Base-by-base conservation (phyloP, 2,113 vertebrate species). In the Cichladusa arquata region DNA sequence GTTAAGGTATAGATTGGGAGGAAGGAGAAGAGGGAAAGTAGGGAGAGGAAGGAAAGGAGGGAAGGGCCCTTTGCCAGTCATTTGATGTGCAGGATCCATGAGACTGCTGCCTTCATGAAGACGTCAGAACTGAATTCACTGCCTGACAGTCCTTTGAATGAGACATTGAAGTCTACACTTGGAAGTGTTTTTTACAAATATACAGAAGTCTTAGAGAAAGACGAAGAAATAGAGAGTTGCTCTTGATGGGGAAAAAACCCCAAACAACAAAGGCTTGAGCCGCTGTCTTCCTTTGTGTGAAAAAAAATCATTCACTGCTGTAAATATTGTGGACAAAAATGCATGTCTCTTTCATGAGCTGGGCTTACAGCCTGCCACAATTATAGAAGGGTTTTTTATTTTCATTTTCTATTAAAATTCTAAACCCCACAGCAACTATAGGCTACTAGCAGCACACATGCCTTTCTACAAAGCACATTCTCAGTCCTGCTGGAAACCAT, bases 401-500 rank as follows among this genome's bases (percentile, higher is more conserved):
- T n/a, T 33, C 26, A 36, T 76, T 74, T 76, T 54, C 66, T 74
- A 34, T 42, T 78, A 73, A 86, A 93, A 83, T 36, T 18, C 17
- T 33, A 78, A 93, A 57, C 22, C 78, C 67, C 60, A 28, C 1
- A 6, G 45, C 50, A 95, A 31, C 58, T 58, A 28, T 7, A 84
- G 64, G 31, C 58, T 74, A 42, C n/a, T 64, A 61, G 42, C 25
- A 87, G 58, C 64, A 84, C 19, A 19, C 24, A 61, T 5, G 10
- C n/a, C 25, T 80, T 77, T 69, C 38, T 14, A 56, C 22, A 88
- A 92, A 72, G 69, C 24, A 73, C 33, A 40, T 82, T 81, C 67
- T 76, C 44, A 56, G 26, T 53, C 80, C 79, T 47, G 20, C 54
- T 72, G 76, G 88, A 69, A 85, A 94, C 45, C 50, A 80, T 76